Evolutionary conservation across 2,797 vertebrate species (phyloP).

Genomic region (Gymnodraco acuticeps): DNA sequence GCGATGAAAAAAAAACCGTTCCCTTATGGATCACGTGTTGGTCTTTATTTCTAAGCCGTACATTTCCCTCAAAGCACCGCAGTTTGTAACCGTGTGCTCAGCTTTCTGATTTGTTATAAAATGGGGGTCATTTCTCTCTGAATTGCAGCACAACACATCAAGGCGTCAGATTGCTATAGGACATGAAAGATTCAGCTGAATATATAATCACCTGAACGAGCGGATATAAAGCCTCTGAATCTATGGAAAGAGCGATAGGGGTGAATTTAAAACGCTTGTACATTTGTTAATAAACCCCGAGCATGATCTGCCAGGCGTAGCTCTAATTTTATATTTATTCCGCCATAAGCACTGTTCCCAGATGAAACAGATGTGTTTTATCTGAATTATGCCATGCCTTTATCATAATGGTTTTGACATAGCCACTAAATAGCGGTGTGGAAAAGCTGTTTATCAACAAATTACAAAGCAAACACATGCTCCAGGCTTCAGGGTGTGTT

Average conservation of each 20-base stretch:
- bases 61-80: slow-evolving; percentile 36
- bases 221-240: slow-evolving; percentile 58
- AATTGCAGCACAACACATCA: slow-evolving; percentile 71
- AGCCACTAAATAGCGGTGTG: slow-evolving; percentile 57
- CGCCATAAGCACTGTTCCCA: slow-evolving; percentile 53
- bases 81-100: slow-evolving; percentile 36
- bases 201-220: slow-evolving; percentile 73
- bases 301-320: slow-evolving; percentile 53
- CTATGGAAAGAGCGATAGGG: slow-evolving; percentile 53
- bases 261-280: slow-evolving; percentile 72
- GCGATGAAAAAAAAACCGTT: slow-evolving; percentile 1
- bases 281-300: slow-evolving; percentile 67
- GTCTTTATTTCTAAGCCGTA: slow-evolving; percentile 50
- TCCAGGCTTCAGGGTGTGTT: slow-evolving; percentile 69
- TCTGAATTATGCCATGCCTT: slow-evolving; percentile 67
- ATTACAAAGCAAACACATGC: slow-evolving; percentile 70
- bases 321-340: slow-evolving; percentile 70
- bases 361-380: slow-evolving; percentile 70
- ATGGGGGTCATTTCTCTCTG: slow-evolving; percentile 60
- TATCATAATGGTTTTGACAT: slow-evolving; percentile 70
- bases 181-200: slow-evolving; percentile 76
- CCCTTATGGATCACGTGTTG: slow-evolving; percentile 6
- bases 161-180: slow-evolving; percentile 71
- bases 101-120: slow-evolving; percentile 49
- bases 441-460: slow-evolving; percentile 83